Evolutionary conservation across 2,888 invertebrate species (phyloP), one percentile per base, ranked within the genome.

Genomic region (Pyrrhosoma nymphula): DNA sequence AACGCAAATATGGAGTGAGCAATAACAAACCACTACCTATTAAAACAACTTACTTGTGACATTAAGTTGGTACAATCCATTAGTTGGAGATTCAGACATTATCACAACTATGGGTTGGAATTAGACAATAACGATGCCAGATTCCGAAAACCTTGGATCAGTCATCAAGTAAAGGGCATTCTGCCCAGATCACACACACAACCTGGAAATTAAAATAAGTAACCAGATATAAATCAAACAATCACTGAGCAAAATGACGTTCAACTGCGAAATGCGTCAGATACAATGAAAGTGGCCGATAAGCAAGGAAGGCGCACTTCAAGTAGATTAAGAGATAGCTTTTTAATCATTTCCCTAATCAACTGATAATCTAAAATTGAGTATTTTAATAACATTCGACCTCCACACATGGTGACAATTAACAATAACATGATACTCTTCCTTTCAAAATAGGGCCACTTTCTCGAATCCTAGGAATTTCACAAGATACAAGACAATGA

Each of bases 31-130:
- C 16, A 60, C 16, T 20, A 20, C 60, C 60, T 60, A 1, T 16
- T 14, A 8, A 60, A 20, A 20, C 47, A 95, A 97, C 97, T 97
- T 97, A 98, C 98, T 98, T 97, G 98, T 98, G 96, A 98, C 97
- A 97, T 97, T 98, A 96, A 98, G 97, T 97, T 98, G 98, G 97
- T 98, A 97, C 97, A 97, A 98, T 96, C 98, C 98, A 96, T 97
- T 96, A 95, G 97, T 97, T 96, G 96, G 96, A 95, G 96, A 96
- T 95, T 97, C 97, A 95, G 96, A 96, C 96, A 96, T 96, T 95
- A 95, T 96, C 89, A 95, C 95, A 95, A 69, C 47, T 69, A 26
- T 63, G 20, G 35, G 47, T 75, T 75, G 93, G 93, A 93, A 93
- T 93, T 75, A 93, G 63, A 63, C 69, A 63, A 69, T 75, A 69